Evolutionary conservation across 2,888 invertebrate genomes (phyloP), one percentile per base, ranked within the genome.

Genomic region (Phanerotoma sp.): DNA sequence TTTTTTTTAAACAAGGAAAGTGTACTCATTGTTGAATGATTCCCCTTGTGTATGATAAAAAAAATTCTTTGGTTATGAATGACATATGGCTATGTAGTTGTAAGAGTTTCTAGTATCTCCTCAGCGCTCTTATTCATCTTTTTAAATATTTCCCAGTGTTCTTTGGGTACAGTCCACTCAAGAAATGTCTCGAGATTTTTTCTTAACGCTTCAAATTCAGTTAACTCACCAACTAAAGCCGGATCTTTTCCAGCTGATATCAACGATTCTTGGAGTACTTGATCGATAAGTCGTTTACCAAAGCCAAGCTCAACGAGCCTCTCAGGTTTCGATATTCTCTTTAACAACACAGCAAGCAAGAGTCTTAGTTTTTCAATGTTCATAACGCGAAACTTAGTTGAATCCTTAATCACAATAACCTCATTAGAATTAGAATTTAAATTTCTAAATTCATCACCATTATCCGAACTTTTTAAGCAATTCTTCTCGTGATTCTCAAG

Each of bases 261-360:
- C 35, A 93, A 81, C 0, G 91, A 90, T 62, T 90, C 89, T 50
- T 86, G 80, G 2, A 93, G 81, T 4, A 93, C 86, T 61, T 91
- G 89, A 72, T 93, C 93, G 59, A 93, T 91, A 6, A 91, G 81
- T 46, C 86, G 76, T 66, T 82, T 82, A 55, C 88, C 89, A 78
- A 85, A 86, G 66, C 93, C 92, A 70, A 93, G 79, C 67, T 87
- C 87, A 58, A 86, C 85, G 41, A 93, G 81, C 67, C 87, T 85
- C 64, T 88, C 87, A 62, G 87, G 86, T n/a, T 86, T 85, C 15
- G 91, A 91, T 61, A 93, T 92, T 77, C 89, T 88, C 67, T 91
- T 91, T 49, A 93, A 78, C 37, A 93, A 82, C 38, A 92, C 86
- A 2, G 92, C 93, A 61, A 93, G 80, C 33, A 91, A 82, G 62